Conservation (phyloP, 2,797 vertebrate genomes). For the Heteromormyrus szaboi region DNA sequence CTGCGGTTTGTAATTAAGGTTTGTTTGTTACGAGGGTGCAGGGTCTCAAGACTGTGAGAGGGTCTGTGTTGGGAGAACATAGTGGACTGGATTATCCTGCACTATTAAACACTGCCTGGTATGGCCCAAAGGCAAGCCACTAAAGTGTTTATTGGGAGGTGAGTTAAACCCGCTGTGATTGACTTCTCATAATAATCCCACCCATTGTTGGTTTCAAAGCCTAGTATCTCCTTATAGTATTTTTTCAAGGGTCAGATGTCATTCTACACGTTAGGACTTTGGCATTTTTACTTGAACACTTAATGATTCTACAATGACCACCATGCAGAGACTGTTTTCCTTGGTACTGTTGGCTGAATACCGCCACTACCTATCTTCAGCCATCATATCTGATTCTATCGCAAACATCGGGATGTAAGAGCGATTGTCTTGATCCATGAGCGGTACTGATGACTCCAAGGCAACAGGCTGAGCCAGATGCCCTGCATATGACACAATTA, state of each 20-base stretch:
- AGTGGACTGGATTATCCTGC: not conserved
- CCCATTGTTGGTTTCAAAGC: not conserved
- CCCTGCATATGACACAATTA: slow-evolving; percentile 1
- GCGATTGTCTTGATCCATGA: not conserved
- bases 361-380: not conserved
- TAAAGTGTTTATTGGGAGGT: not conserved
- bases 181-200: not conserved
- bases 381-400: not conserved
- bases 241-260: not conserved
- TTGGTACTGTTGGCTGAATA: not conserved
- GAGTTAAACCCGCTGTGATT: not conserved
- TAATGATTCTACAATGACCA: not conserved
- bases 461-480: not conserved
- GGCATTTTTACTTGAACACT: not conserved
- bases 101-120: not conserved
- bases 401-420: not conserved
- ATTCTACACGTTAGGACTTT: not conserved
- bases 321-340: not conserved
- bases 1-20: not conserved
- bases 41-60: not conserved
- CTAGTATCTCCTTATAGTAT: not conserved
- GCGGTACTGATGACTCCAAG: not conserved
- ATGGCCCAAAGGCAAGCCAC: not conserved
- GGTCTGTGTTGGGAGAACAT: not conserved
- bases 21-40: not conserved